Evolutionary conservation across 92 coral and sea anemone species (phyloP).

Genomic region (Siderastrea radians): DNA sequence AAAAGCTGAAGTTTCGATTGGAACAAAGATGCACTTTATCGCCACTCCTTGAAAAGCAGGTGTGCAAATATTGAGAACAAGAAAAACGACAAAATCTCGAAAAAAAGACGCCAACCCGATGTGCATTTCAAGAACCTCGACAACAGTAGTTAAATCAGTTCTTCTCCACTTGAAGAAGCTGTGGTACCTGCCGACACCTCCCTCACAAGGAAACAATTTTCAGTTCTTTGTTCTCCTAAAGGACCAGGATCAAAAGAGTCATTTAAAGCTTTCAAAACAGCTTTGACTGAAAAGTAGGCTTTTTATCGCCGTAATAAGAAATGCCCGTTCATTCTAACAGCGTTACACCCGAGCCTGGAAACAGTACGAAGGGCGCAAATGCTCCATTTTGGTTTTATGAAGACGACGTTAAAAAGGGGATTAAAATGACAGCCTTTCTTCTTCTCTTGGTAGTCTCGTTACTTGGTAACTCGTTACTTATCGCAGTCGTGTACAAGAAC

Average conservation of each 20-base stretch:
- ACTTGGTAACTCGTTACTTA: constrained; percentile 60
- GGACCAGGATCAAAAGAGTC: too few relatives aligned
- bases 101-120: not conserved
- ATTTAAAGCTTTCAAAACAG: too few relatives aligned
- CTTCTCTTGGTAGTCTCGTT: constrained; percentile 44
- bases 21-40: constrained; percentile 4
- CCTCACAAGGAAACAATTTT: not conserved
- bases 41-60: constrained; percentile 18
- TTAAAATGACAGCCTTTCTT: constrained; percentile 33
- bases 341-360: not conserved
- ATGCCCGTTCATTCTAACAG: not conserved
- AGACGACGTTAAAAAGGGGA: not conserved
- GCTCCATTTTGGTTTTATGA: not conserved
- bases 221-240: too few relatives aligned
- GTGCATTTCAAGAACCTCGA: not conserved
- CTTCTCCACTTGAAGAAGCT: not conserved
- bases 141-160: not conserved
- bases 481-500: constrained; percentile 74
- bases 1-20: not conserved
- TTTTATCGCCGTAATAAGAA: too few relatives aligned
- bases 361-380: not conserved
- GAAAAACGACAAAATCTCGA: not conserved
- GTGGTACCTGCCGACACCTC: not conserved
- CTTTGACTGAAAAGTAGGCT: too few relatives aligned
- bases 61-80: not conserved